Conservation (phyloP, 1,140 invertebrate genomes). For the Mylabris phalerata region DNA sequence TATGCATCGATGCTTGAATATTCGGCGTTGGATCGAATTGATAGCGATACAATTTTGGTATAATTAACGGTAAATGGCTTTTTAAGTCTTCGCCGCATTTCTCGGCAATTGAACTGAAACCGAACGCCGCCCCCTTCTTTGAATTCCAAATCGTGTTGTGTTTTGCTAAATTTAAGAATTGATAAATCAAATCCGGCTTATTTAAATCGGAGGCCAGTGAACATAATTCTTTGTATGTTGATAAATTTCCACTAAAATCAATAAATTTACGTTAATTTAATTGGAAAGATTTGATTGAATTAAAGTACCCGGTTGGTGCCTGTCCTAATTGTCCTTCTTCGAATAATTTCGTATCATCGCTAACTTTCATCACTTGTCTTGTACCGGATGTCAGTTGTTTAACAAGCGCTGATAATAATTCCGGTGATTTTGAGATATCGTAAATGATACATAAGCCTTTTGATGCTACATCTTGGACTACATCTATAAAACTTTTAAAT, state of each 20-base stretch:
- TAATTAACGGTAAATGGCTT: conserved; percentile 73
- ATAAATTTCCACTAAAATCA: conserved; percentile 64
- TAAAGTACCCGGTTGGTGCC: conserved; percentile 68
- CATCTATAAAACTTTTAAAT: conserved; percentile 48
- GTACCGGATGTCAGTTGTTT: conserved; percentile 77
- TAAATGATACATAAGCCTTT: conserved; percentile 86
- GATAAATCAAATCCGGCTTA: conserved; percentile 89
- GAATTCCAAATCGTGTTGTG: conserved; percentile 92
- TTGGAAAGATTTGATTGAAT: background rate
- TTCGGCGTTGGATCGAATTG: conserved; percentile 87
- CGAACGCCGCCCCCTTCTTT: conserved; percentile 86
- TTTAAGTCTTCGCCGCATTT: conserved; percentile 76
- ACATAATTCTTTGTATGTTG: conserved; percentile 91
- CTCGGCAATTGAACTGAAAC: conserved; percentile 76
- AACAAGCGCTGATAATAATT: conserved; percentile 69
- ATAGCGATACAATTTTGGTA: conserved; percentile 83
- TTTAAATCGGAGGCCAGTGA: conserved; percentile 88
- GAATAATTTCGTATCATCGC: conserved; percentile 78
- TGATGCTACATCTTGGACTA: conserved; percentile 87
- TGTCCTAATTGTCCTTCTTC: conserved; percentile 80
- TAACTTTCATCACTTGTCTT: conserved; percentile 64
- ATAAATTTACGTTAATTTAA: background rate
- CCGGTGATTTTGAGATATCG: conserved; percentile 64
- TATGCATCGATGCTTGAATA: conserved; percentile 84
- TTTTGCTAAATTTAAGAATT: conserved; percentile 92